These are phyloP conservation scores for Sminthurinus aureus DNA, from an alignment of 2,888 invertebrate species.

Conservation along the genomic window DNA sequence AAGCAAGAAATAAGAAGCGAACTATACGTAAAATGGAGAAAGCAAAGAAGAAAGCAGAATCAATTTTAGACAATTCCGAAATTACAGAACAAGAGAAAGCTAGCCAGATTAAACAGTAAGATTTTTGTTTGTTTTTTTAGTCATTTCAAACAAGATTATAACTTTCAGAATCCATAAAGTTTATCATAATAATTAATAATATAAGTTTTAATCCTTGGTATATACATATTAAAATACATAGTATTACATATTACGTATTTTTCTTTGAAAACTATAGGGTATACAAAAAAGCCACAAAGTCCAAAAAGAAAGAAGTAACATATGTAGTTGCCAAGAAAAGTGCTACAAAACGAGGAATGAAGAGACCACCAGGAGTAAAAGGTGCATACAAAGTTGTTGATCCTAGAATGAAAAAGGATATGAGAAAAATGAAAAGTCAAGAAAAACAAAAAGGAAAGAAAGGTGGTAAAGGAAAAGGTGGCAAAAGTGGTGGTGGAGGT, in stretches of 20 bases:
- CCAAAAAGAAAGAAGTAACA: conserved; percentile 87
- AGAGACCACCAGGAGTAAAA: conserved; percentile 85
- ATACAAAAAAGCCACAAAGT: conserved; percentile 87
- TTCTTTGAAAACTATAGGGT: conserved; percentile 67
- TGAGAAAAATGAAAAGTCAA: conserved; percentile 60
- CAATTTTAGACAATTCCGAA: conserved; percentile 88
- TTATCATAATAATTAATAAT: too few relatives aligned
- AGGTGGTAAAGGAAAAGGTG: background rate
- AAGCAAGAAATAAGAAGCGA: conserved; percentile 94
- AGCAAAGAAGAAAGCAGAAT: conserved; percentile 94
- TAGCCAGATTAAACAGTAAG: conserved; percentile 86
- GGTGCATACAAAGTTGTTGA: conserved; percentile 96
- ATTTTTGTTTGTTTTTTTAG: conserved; percentile 53
- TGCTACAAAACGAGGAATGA: conserved; percentile 76
- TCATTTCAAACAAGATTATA: conserved; percentile 35
- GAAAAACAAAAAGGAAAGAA: conserved; percentile 48
- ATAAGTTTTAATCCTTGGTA: too few relatives aligned
- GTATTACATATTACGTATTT: conserved; percentile 13
- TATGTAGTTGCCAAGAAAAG: conserved; percentile 95
- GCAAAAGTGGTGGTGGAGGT: background rate
- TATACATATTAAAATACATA: background rate
- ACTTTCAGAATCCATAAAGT: too few relatives aligned
- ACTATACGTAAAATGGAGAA: conserved; percentile 85
- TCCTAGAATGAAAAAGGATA: conserved; percentile 94
- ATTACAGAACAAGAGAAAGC: conserved; percentile 93